Percentiles rank a stretch among this genome's conserved stretches.
Evolutionary conservation across 1,140 invertebrate species (phyloP).

Genomic region (Drosophila nasuta): DNA sequence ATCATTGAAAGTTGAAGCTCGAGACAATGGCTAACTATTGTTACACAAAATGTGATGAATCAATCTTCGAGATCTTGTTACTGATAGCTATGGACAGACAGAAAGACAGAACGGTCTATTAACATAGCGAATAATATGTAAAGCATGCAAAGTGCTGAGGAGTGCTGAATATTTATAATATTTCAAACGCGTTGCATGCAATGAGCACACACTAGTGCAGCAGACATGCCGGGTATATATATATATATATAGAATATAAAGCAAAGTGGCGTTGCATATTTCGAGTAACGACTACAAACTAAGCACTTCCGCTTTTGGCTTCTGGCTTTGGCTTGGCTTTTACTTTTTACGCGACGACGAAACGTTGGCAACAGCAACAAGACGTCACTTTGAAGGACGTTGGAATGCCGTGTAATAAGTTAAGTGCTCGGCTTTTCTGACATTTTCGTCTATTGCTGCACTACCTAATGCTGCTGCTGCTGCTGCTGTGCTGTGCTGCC

Average conservation of each 20-base stretch:
- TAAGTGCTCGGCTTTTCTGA: conserved; percentile 77
- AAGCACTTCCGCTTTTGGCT: conserved; percentile 71
- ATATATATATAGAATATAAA: not conserved
- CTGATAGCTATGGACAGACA: not conserved
- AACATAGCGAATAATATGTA: too few species aligned
- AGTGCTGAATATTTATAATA: too few species aligned
- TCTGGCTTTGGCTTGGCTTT: conserved; percentile 7
- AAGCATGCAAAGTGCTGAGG: too few species aligned
- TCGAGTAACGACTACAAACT: conserved; percentile 67
- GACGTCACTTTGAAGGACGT: conserved; percentile 46
- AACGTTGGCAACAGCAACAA: not conserved
- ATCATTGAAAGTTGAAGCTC: too few species aligned
- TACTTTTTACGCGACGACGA: conserved; percentile 7
- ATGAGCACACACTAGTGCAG: not conserved
- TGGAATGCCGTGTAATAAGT: conserved; percentile 78
- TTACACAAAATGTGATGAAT: too few species aligned
- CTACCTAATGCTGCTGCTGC: conserved; percentile 1
- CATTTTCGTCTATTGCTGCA: conserved; percentile 44
- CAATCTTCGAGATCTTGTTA: not conserved
- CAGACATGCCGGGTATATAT: not conserved
- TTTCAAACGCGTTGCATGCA: not conserved
- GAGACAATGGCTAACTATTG: too few species aligned
- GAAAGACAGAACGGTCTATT: not conserved
- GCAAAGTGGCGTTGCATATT: conserved; percentile 69
- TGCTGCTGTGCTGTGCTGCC: conserved; percentile 34